Conservation (phyloP, 2,888 invertebrate species). For the Calameuta filiformis region DNA sequence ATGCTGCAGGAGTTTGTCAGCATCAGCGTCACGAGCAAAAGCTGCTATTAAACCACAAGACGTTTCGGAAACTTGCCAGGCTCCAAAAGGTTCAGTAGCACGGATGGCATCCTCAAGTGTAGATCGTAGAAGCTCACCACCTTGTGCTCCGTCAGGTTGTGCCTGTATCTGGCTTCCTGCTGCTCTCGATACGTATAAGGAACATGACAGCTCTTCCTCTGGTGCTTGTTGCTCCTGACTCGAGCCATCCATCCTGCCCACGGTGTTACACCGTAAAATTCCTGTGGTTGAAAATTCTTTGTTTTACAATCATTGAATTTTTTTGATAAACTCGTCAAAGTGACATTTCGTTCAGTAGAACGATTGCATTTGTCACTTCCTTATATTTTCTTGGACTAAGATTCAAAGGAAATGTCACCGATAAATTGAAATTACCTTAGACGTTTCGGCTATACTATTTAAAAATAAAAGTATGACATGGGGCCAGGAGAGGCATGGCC, state of each 20-base stretch:
- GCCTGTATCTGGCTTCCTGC: slow-evolving; percentile 38
- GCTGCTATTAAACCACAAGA: slow-evolving; percentile 65
- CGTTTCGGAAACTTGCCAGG: slow-evolving; percentile 59
- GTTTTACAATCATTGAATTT: not conserved
- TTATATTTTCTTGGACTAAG: no score
- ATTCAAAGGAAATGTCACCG: not conserved
- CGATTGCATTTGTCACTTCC: not conserved
- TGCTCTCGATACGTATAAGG: slow-evolving; percentile 55
- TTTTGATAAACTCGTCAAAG: not conserved
- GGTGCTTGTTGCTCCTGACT: slow-evolving; percentile 7
- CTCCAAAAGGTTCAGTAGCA: slow-evolving; percentile 41
- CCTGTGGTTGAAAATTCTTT: not conserved
- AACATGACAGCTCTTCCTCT: slow-evolving; percentile 47
- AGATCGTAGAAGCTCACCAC: slow-evolving; percentile 36
- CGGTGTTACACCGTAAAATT: slow-evolving; percentile 8
- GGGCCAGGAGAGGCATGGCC: slow-evolving; percentile 48
- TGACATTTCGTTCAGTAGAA: not conserved
- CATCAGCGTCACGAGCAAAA: slow-evolving; percentile 62
- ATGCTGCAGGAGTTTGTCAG: slow-evolving; percentile 62
- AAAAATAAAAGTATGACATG: slow-evolving; percentile 36
- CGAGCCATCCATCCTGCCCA: slow-evolving; percentile 41
- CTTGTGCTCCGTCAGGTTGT: slow-evolving; percentile 27
- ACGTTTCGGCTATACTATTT: slow-evolving; percentile 31
- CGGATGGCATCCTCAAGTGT: slow-evolving; percentile 55
- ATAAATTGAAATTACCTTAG: slow-evolving; percentile 34